Evolutionary conservation across 2,888 invertebrate species (phyloP).

Genomic region (Caenorhabditis zanzibari): DNA sequence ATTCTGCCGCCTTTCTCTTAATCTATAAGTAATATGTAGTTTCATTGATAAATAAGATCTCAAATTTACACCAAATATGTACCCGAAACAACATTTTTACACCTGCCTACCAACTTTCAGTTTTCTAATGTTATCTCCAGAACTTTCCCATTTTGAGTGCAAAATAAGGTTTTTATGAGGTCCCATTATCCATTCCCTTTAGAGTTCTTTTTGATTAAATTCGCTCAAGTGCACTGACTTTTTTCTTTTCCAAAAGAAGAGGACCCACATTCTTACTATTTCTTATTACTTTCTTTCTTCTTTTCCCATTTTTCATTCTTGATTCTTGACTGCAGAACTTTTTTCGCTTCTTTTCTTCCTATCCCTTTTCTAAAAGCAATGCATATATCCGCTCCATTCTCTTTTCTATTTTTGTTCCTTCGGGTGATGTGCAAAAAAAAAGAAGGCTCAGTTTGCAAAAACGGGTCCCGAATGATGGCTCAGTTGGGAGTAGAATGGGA

Average conservation of each 20-base stretch:
- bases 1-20: no score
- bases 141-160: not conserved
- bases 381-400: conserved; percentile 33
- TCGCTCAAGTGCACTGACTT: conserved; percentile 9
- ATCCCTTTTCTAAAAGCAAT: conserved; percentile 24
- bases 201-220: conserved; percentile 28
- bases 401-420: conserved; percentile 25
- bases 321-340: conserved; percentile 15
- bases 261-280: not conserved
- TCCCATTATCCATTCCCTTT: not conserved
- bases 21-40: conserved; percentile 20
- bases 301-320: conserved; percentile 7
- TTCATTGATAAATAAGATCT: not conserved
- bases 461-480: conserved; percentile 37
- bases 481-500: conserved; percentile 27
- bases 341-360: not conserved
- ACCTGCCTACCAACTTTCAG: not conserved
- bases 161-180: not conserved
- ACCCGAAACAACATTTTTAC: conserved; percentile 1
- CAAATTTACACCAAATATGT: not conserved
- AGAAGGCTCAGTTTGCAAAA: conserved; percentile 28
- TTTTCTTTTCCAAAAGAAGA: not conserved
- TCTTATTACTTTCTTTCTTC: conserved; percentile 6
- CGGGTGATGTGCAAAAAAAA: conserved; percentile 29
- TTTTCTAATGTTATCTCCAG: not conserved